These are phyloP conservation scores for Drosophila vallismaia DNA, from an alignment of 2,888 invertebrate genomes.

Conservation along the genomic window DNA sequence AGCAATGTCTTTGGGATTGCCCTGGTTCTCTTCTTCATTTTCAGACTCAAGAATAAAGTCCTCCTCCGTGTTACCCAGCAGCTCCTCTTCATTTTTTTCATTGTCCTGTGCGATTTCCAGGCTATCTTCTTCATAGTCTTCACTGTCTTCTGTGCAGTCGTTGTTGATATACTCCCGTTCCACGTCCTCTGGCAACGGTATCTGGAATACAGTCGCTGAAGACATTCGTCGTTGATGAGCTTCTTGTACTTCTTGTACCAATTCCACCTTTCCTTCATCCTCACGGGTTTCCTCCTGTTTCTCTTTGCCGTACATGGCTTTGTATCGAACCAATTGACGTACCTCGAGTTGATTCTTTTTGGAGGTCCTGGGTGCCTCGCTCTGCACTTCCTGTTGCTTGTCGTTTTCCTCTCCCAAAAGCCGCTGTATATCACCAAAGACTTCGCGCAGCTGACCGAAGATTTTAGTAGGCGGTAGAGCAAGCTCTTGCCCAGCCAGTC, in stretches of 20 bases:
- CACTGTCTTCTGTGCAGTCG: not conserved
- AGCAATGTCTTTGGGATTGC: too few relatives aligned
- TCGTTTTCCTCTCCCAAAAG: slow-evolving; percentile 29
- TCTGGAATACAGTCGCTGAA: slow-evolving; percentile 62
- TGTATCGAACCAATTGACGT: slow-evolving; percentile 45
- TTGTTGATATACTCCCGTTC: slow-evolving; percentile 23
- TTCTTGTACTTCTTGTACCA: slow-evolving; percentile 5
- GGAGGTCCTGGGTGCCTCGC: slow-evolving; percentile 22
- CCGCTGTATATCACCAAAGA: slow-evolving; percentile 52
- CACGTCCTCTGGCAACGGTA: slow-evolving; percentile 60
- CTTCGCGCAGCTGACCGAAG: slow-evolving; percentile 59
- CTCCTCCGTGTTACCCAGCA: not conserved
- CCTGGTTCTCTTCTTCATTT: not conserved
- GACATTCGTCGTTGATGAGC: slow-evolving; percentile 65
- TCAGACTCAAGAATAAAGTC: not conserved
- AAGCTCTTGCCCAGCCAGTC: slow-evolving; percentile 38
- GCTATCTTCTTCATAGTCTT: not conserved
- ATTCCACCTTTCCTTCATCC: slow-evolving; percentile 2
- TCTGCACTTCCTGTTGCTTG: not conserved
- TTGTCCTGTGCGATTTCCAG: not conserved
- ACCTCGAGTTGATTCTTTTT: slow-evolving; percentile 37
- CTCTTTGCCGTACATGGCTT: slow-evolving; percentile 56
- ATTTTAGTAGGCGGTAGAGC: slow-evolving; percentile 63
- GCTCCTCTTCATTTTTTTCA: not conserved
- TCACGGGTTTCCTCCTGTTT: not conserved